A percentile compares a stretch with the other conserved stretches of the same genome.
phyloP scores from a whole-genome alignment of 2,113 vertebrate species.

The Tauraco erythrolophus region DNA sequence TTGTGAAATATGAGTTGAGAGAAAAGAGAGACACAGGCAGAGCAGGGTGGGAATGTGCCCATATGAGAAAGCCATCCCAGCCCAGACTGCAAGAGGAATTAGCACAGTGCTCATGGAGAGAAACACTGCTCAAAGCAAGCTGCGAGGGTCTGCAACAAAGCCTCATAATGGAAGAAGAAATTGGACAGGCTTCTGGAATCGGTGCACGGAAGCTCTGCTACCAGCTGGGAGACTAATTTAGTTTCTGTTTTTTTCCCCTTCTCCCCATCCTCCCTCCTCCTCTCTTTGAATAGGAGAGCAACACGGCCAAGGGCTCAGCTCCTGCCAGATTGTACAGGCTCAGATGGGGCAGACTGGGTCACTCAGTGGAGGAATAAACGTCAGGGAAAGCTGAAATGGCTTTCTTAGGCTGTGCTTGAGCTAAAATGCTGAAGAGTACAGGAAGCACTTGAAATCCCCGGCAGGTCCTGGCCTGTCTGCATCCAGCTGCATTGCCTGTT shows the following conservation, averaged over 20 bases:
- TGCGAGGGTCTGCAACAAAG: not conserved
- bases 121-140: not conserved
- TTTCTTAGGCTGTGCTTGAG: not conserved
- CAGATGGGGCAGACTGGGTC: not conserved
- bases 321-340: not conserved
- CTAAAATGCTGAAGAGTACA: not conserved
- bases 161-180: not conserved
- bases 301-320: not conserved
- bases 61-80: not conserved
- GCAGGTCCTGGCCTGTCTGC: not conserved
- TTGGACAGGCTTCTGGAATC: not conserved
- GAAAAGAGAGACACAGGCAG: not conserved
- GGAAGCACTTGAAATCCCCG: not conserved
- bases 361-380: not conserved
- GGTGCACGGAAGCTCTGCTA: not conserved
- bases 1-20: not conserved
- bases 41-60: not conserved
- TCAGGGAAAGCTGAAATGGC: not conserved
- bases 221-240: slow-evolving; percentile 54
- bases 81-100: fast-evolving
- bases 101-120: not conserved
- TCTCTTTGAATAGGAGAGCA: not conserved
- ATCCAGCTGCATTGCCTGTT: not conserved
- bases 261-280: not conserved
- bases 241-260: not conserved